Evolutionary conservation across 2,888 invertebrate species (phyloP).

Genomic region (Netelia inedita): DNA sequence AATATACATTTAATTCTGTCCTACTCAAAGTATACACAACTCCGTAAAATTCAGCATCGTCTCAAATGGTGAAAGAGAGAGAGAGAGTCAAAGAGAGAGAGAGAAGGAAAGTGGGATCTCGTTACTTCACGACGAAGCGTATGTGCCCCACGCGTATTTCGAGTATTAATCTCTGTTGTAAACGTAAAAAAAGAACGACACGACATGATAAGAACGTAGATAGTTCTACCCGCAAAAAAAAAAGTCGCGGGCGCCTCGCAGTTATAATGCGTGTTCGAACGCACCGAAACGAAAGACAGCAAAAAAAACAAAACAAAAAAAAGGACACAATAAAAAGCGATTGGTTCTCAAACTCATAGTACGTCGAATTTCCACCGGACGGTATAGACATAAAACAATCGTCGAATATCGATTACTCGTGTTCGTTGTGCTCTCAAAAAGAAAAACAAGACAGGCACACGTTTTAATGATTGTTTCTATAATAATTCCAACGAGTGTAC

Average conservation of each 20-base stretch:
- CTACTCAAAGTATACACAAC: conserved; percentile 55
- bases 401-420: conserved; percentile 21
- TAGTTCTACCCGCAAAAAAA: conserved; percentile 60
- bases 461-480: conserved; percentile 58
- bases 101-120: conserved; percentile 28
- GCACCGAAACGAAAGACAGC: conserved; percentile 21
- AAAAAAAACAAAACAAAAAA: conserved; percentile 31
- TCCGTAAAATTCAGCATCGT: conserved; percentile 75
- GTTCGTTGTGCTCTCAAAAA: conserved; percentile 28
- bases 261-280: conserved; percentile 35
- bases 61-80: conserved; percentile 47
- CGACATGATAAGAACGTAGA: conserved; percentile 47
- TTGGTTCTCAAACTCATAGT: conserved; percentile 30
- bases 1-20: conserved; percentile 70
- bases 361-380: conserved; percentile 47
- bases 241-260: conserved; percentile 50
- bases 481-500: conserved; percentile 66
- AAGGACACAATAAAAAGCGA: conserved; percentile 29
- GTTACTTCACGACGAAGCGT: conserved; percentile 52
- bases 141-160: conserved; percentile 24
- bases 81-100: neutral
- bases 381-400: conserved; percentile 18
- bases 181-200: conserved; percentile 49
- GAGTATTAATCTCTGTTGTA: conserved; percentile 62
- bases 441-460: conserved; percentile 29